Evolutionary conservation across 2,888 invertebrate species (phyloP).

Genomic region (Unio pictorum): DNA sequence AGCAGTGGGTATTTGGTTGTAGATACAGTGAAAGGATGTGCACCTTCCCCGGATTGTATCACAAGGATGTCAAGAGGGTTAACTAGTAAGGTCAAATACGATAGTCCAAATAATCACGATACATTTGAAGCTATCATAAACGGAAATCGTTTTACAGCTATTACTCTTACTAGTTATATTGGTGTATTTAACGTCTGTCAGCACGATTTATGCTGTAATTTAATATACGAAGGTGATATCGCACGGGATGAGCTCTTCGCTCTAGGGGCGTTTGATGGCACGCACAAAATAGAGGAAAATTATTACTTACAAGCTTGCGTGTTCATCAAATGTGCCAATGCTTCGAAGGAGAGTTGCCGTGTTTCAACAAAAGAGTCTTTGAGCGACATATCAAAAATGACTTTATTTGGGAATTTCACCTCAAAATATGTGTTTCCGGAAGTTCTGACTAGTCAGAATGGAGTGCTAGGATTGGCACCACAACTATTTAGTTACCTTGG

Average conservation of each 20-base stretch:
- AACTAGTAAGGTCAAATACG: no score
- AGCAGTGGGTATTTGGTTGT: not conserved
- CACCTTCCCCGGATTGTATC: no score
- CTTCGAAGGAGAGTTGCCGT: not conserved
- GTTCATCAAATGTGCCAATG: conserved; percentile 1
- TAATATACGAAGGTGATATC: not conserved
- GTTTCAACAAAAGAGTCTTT: not conserved
- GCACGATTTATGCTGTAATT: not conserved
- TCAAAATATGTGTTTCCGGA: conserved; percentile 2
- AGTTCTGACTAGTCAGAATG: conserved; percentile 2
- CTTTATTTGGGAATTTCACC: conserved; percentile 4
- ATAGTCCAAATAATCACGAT: not conserved
- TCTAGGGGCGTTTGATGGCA: not conserved
- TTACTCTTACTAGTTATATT: no score
- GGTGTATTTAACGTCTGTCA: conserved; percentile 2
- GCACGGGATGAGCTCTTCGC: not conserved
- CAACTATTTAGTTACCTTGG: not conserved
- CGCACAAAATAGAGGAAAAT: not conserved
- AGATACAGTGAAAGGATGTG: no score
- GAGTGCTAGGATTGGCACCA: not conserved
- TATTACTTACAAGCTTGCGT: conserved; percentile 1
- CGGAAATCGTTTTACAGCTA: no score
- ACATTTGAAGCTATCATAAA: not conserved
- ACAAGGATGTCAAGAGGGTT: no score
- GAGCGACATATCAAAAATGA: conserved; percentile 1